Evolutionary conservation across 2,113 vertebrate species (phyloP).

Genomic region (Neolamprologus ventralis): DNA sequence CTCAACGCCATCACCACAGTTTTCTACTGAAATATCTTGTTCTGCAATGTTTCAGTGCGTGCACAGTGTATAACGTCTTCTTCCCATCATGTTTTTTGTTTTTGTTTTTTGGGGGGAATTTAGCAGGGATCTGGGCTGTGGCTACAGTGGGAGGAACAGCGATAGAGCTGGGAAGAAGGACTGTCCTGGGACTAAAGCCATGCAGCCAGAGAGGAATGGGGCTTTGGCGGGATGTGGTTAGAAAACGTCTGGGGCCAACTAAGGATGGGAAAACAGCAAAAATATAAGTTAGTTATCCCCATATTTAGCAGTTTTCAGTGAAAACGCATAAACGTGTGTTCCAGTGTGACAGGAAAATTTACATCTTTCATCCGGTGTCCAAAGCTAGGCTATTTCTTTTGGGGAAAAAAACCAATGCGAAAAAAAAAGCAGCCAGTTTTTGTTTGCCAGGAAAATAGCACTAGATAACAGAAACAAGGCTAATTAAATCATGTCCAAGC

Average conservation of each 20-base stretch:
- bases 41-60: background rate
- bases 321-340: background rate
- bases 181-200: conserved; percentile 28
- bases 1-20: background rate
- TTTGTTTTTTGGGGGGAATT: background rate
- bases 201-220: conserved; percentile 19
- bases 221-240: conserved; percentile 40
- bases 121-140: conserved; percentile 24
- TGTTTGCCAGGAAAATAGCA: background rate
- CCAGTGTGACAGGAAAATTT: background rate
- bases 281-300: background rate
- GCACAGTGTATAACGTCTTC: background rate
- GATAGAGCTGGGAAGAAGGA: conserved; percentile 9
- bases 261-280: conserved; percentile 12
- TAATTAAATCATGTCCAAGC: background rate
- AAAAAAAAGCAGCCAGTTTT: background rate
- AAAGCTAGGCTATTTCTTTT: background rate
- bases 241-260: background rate
- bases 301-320: conserved; percentile 6
- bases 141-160: conserved; percentile 28
- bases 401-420: background rate
- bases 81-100: background rate
- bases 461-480: background rate
- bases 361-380: background rate
- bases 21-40: background rate